Conservation (phyloP, 2,797 vertebrate species). For the Sardinella longiceps region DNA sequence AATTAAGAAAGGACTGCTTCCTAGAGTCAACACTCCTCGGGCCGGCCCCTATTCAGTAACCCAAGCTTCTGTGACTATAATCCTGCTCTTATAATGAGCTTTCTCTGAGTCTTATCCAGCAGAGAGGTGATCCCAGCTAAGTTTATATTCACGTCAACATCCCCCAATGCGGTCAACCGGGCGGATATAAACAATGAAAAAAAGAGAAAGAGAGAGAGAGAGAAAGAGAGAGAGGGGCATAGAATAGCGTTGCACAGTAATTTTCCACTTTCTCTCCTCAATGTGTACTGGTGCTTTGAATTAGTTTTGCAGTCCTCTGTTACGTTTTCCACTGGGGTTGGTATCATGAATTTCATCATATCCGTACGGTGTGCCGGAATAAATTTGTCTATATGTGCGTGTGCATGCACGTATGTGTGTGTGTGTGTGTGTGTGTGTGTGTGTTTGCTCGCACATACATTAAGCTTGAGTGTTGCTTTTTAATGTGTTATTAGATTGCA, state of each 20-base stretch:
- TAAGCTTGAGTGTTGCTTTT: neutral
- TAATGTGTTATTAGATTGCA: conserved; percentile 8
- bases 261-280: neutral
- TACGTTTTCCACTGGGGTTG: neutral
- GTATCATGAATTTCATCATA: conserved; percentile 5
- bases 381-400: neutral
- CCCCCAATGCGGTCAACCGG: neutral
- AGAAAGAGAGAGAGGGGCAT: no score
- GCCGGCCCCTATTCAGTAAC: conserved; percentile 23
- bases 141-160: conserved; percentile 22
- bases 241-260: neutral
- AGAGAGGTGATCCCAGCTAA: neutral
- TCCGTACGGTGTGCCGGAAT: neutral
- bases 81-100: conserved; percentile 9
- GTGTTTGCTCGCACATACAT: neutral
- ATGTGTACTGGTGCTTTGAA: neutral
- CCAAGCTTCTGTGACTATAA: conserved; percentile 5
- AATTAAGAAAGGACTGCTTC: conserved; percentile 24
- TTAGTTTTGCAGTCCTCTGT: neutral
- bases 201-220: no score
- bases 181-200: neutral
- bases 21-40: conserved; percentile 13
- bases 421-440: conserved; percentile 24
- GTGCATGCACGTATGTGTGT: neutral
- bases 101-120: conserved; percentile 19